Conservation (phyloP, 2,113 vertebrate species). For the Meles meles region DNA sequence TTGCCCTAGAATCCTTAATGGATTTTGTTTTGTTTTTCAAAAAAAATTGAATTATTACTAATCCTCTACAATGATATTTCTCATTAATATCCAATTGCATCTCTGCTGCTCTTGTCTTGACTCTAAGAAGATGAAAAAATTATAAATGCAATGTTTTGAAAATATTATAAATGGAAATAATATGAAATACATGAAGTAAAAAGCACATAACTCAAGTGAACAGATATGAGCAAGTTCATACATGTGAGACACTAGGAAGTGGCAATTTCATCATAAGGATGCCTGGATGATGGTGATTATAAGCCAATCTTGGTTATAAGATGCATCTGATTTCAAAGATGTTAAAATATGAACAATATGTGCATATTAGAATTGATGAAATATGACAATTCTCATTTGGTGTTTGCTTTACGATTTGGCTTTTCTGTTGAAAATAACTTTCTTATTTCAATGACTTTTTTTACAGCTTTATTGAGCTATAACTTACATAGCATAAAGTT, state of each 20-base stretch:
- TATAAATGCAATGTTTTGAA: not conserved
- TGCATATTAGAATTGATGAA: not conserved
- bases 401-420: not conserved
- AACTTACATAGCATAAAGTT: not conserved
- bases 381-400: not conserved
- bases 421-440: not conserved
- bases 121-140: not conserved
- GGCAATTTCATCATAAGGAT: not conserved
- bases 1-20: not conserved
- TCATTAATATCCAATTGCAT: not conserved
- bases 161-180: not conserved
- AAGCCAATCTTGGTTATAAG: not conserved
- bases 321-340: not conserved
- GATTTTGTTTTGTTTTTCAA: not conserved
- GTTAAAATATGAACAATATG: not conserved
- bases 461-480: not conserved
- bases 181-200: not conserved
- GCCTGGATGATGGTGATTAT: too few species aligned
- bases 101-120: not conserved
- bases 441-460: not conserved
- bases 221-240: not conserved
- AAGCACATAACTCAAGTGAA: not conserved
- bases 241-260: not conserved
- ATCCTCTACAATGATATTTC: not conserved
- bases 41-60: not conserved